Percentiles rank a stretch among this genome's conserved stretches.
Evolutionary conservation across 2,113 vertebrate genomes (phyloP).

Genomic region (Mormoops blainvillei): DNA sequence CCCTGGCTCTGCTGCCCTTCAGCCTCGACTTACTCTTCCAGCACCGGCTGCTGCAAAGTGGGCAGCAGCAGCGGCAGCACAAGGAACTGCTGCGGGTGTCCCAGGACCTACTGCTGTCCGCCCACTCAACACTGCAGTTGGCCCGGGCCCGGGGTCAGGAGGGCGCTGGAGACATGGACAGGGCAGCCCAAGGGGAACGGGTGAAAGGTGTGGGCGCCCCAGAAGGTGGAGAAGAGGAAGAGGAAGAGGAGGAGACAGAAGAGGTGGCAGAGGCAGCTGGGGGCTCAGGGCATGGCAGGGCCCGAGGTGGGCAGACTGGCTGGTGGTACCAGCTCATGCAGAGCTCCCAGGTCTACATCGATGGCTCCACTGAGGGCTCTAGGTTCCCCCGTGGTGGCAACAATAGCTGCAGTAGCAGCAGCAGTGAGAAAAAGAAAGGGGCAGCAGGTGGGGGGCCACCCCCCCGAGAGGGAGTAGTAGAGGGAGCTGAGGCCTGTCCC

Average conservation of each 20-base stretch:
- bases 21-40: conserved; percentile 95
- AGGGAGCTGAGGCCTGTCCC: conserved; percentile 91
- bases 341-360: conserved; percentile 97
- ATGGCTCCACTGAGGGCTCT: conserved; percentile 84
- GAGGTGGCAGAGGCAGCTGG: conserved; percentile 30
- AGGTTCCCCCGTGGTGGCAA: conserved; percentile 85
- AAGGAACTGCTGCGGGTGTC: conserved; percentile 92
- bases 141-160: conserved; percentile 83
- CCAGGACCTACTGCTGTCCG: conserved; percentile 86
- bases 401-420: not conserved
- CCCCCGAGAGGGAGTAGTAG: conserved; percentile 91
- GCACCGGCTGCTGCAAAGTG: conserved; percentile 89
- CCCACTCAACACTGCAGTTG: conserved; percentile 93
- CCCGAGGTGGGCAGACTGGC: conserved; percentile 82
- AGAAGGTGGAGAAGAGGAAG: conserved; percentile 68
- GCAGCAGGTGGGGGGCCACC: conserved; percentile 74
- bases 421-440: conserved; percentile 82
- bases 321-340: conserved; percentile 99
- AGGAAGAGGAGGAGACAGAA: conserved; percentile 56
- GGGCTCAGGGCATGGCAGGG: conserved; percentile 33
- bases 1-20: conserved; percentile 94
- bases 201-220: conserved; percentile 80
- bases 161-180: conserved; percentile 41
- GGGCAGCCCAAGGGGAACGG: conserved; percentile 63
- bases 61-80: conserved; percentile 88